Conservation (phyloP, 2,888 invertebrate genomes). For the Perizoma flavofasciatum region DNA sequence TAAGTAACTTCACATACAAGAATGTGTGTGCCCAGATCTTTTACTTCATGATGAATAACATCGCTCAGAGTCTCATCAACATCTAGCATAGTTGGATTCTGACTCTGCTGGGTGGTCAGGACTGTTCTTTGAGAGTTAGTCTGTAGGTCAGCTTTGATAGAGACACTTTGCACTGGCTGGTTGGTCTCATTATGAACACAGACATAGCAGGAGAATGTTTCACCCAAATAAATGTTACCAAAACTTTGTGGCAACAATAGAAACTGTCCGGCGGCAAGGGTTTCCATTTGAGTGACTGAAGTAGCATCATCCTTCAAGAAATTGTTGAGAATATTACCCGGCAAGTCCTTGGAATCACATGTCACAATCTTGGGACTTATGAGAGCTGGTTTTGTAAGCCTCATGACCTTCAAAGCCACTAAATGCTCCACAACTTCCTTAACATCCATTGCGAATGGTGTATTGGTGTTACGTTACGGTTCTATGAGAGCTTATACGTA, state of each 20-base stretch:
- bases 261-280: slow-evolving; percentile 94
- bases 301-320: slow-evolving; percentile 92
- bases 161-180: slow-evolving; percentile 91
- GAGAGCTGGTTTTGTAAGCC: slow-evolving; percentile 95
- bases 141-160: slow-evolving; percentile 96
- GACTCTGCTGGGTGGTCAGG: slow-evolving; percentile 89
- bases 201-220: slow-evolving; percentile 98
- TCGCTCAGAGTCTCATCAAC: slow-evolving; percentile 96
- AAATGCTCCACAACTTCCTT: slow-evolving; percentile 86
- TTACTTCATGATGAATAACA: slow-evolving; percentile 99
- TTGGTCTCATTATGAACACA: slow-evolving; percentile 98
- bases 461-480: not conserved
- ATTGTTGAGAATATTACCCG: slow-evolving; percentile 91
- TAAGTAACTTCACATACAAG: slow-evolving; percentile 98
- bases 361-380: slow-evolving; percentile 92
- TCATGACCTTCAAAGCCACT: slow-evolving; percentile 92
- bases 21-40: slow-evolving; percentile 98
- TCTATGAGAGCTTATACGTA: not conserved
- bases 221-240: slow-evolving; percentile 98
- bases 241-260: slow-evolving; percentile 97
- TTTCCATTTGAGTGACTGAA: slow-evolving; percentile 91
- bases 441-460: slow-evolving; percentile 72
- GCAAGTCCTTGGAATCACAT: slow-evolving; percentile 93
- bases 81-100: slow-evolving; percentile 84
- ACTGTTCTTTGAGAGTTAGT: slow-evolving; percentile 95